These are phyloP conservation scores for Trichogramma pretiosum DNA, from an alignment of 1,140 invertebrate species.

Conservation along the genomic window DNA sequence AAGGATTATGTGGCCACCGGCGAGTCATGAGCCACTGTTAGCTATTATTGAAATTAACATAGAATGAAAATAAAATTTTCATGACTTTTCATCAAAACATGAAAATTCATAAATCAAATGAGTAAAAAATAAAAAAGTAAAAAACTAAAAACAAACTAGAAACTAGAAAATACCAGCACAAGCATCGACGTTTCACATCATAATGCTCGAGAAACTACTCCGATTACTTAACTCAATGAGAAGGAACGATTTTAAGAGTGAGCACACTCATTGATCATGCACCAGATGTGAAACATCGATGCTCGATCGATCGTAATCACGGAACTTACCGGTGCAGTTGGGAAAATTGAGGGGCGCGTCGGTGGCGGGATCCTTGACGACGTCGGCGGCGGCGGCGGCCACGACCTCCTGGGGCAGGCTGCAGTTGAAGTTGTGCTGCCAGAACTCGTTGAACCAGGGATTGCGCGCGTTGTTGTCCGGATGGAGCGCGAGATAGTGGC, in stretches of 20 bases:
- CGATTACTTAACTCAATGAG: neutral
- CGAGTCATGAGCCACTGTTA: too few relatives aligned
- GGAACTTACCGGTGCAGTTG: constrained; percentile 31
- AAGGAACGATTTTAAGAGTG: too few relatives aligned
- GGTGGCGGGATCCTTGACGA: constrained; percentile 21
- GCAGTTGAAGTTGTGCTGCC: constrained; percentile 64
- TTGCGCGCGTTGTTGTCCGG: constrained; percentile 58
- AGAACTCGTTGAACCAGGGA: constrained; percentile 72
- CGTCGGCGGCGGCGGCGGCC: constrained; percentile 17
- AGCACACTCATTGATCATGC: too few relatives aligned
- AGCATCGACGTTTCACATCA: too few relatives aligned
- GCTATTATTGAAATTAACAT: too few relatives aligned
- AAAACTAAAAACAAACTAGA: too few relatives aligned
- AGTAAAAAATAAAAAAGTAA: too few relatives aligned
- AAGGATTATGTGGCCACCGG: too few relatives aligned
- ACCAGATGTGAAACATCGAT: too few relatives aligned
- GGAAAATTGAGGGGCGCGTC: constrained; percentile 18
- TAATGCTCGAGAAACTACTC: neutral
- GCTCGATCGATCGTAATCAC: neutral
- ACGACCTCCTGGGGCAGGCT: constrained; percentile 40
- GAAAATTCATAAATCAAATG: too few relatives aligned
- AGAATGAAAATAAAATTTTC: too few relatives aligned
- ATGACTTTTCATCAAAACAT: neutral
- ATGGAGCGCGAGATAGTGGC: constrained; percentile 59
- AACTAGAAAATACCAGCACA: too few relatives aligned